phyloP scores from a whole-genome alignment of 2,888 invertebrate species.

The Teleiodes luculella region DNA sequence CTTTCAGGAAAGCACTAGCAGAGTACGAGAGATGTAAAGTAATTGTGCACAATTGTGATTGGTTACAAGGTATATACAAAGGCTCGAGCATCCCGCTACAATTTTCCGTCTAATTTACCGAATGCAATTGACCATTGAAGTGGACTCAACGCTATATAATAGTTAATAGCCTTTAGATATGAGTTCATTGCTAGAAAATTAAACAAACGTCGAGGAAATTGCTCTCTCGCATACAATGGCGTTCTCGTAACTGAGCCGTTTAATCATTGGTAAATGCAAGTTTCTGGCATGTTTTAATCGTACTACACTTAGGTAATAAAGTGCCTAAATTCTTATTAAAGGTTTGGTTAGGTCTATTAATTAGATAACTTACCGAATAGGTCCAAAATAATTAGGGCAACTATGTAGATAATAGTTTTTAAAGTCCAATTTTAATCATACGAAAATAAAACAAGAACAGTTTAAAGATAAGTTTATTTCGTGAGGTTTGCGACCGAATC shows the following conservation, averaged over 20 bases:
- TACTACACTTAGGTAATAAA: background rate
- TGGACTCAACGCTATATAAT: constrained; percentile 57
- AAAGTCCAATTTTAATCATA: too few species aligned
- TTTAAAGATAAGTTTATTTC: too few species aligned
- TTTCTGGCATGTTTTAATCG: constrained; percentile 6
- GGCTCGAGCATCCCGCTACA: constrained; percentile 47
- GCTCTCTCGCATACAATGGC: constrained; percentile 17
- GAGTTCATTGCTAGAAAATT: constrained; percentile 46
- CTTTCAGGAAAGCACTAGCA: too few species aligned
- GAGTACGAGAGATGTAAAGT: too few species aligned
- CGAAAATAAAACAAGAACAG: too few species aligned
- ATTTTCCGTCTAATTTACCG: constrained; percentile 76
- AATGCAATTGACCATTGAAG: constrained; percentile 70
- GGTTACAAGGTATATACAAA: constrained; percentile 12
- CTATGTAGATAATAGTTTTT: too few species aligned
- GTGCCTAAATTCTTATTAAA: background rate
- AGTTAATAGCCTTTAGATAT: constrained; percentile 65
- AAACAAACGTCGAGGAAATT: constrained; percentile 42
- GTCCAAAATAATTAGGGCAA: too few species aligned
- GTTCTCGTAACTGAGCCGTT: constrained; percentile 25
- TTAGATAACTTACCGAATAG: too few species aligned
- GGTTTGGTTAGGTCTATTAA: background rate
- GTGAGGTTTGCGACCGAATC: background rate
- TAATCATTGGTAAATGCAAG: constrained; percentile 17
- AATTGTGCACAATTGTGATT: background rate